phyloP scores from a whole-genome alignment of 2,888 invertebrate genomes.

The Arge pagana region DNA sequence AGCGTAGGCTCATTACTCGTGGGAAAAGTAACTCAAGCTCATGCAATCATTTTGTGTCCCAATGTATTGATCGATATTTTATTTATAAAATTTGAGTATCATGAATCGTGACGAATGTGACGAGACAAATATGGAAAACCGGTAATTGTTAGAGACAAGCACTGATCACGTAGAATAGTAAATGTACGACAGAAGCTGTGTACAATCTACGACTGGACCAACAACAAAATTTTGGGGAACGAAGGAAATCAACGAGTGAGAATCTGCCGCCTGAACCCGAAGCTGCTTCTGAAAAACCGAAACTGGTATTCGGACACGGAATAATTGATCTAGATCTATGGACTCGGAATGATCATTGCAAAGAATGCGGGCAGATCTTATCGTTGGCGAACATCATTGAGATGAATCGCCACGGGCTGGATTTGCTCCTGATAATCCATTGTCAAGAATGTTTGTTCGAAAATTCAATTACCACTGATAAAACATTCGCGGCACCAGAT shows the following conservation, averaged over 20 bases:
- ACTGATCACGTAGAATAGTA: no score
- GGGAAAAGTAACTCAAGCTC: no score
- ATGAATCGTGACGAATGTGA: no score
- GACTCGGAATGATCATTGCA: conserved; percentile 11
- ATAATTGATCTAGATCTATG: conserved; percentile 15
- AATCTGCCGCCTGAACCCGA: not conserved
- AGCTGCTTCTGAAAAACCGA: no score
- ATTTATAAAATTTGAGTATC: no score
- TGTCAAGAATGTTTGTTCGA: conserved; percentile 11
- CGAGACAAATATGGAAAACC: no score
- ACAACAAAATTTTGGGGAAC: conserved; percentile 6
- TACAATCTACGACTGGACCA: conserved; percentile 9
- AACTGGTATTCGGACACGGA: conserved; percentile 5
- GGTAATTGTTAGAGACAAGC: no score
- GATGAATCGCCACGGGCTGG: conserved; percentile 11
- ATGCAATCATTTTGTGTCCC: no score
- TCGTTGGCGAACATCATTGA: conserved; percentile 16
- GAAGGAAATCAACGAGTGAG: conserved; percentile 3
- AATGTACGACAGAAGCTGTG: conserved; percentile 10
- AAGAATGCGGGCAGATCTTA: conserved; percentile 2
- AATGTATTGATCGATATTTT: no score
- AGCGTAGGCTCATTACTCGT: no score
- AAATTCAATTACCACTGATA: conserved; percentile 16
- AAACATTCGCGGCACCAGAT: conserved; percentile 7
- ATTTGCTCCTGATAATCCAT: conserved; percentile 9